Evolutionary conservation across 2,888 invertebrate genomes (phyloP).

Genomic region (Andrena praecox): DNA sequence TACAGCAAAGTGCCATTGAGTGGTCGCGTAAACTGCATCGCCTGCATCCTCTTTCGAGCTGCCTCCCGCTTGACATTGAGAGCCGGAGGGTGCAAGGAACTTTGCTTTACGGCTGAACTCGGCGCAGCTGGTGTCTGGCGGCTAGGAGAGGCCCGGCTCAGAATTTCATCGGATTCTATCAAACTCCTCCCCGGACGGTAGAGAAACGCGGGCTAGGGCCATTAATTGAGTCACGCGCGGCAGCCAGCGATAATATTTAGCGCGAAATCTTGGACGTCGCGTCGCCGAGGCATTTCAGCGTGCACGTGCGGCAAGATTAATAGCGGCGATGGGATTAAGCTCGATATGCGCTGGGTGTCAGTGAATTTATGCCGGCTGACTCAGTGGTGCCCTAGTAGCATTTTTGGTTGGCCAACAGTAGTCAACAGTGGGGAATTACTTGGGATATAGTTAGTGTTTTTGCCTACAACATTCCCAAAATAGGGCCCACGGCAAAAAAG

Average conservation of each 20-base stretch:
- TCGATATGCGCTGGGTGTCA: neutral
- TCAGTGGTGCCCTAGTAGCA: too few species aligned
- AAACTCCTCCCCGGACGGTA: neutral
- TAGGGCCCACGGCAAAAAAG: too few species aligned
- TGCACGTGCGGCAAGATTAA: constrained; percentile 10
- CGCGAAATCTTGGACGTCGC: neutral
- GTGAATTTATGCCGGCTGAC: neutral
- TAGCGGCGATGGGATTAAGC: neutral
- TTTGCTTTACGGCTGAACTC: constrained; percentile 5
- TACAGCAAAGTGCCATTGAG: constrained; percentile 48
- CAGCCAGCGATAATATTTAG: constrained; percentile 6
- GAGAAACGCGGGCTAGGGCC: neutral
- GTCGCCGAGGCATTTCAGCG: neutral
- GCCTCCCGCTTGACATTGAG: constrained; percentile 45
- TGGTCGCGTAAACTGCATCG: constrained; percentile 33
- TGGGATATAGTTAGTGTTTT: too few species aligned
- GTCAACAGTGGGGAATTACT: too few species aligned
- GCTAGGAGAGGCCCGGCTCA: neutral
- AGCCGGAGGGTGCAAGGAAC: constrained; percentile 35
- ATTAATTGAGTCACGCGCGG: neutral
- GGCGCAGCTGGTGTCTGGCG: constrained; percentile 20
- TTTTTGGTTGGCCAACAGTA: too few species aligned
- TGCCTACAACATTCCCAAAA: too few species aligned
- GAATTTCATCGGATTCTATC: neutral
- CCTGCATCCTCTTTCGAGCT: constrained; percentile 22